phyloP scores from a whole-genome alignment of 2,888 invertebrate species.

The Luperina nickerlii region DNA sequence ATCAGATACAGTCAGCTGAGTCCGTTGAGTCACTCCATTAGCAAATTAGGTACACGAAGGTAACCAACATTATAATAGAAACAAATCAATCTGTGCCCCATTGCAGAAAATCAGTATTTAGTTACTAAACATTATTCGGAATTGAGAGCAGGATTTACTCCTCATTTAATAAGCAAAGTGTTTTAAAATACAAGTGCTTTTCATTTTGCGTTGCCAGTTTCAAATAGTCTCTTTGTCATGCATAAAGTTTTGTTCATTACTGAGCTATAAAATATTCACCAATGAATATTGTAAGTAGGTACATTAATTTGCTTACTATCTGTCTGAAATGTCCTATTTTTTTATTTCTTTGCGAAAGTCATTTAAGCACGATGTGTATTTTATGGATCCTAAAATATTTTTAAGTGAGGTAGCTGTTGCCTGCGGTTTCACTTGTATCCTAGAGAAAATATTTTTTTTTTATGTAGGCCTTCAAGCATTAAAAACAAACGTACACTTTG shows the following conservation, averaged over 20 bases:
- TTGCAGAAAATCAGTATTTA: neutral
- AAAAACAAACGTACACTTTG: neutral
- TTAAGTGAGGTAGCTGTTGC: neutral
- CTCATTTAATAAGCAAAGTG: conserved; percentile 13
- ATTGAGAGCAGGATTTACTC: neutral
- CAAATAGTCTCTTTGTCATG: conserved; percentile 38
- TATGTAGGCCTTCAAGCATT: neutral
- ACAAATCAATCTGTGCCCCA: neutral
- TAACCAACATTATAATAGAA: neutral
- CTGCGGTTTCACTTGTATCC: neutral
- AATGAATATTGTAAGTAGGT: conserved; percentile 13
- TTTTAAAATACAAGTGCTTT: conserved; percentile 20
- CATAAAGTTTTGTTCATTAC: conserved; percentile 24
- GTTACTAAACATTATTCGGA: neutral
- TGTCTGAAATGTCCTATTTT: neutral
- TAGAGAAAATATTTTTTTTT: neutral
- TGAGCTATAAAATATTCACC: conserved; percentile 23
- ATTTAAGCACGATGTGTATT: neutral
- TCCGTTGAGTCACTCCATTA: neutral
- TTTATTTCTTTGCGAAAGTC: neutral
- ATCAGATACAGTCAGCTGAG: neutral
- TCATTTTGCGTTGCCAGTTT: conserved; percentile 10
- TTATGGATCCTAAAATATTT: neutral
- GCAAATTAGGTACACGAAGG: neutral
- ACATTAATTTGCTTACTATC: neutral